phyloP scores from a whole-genome alignment of 2,888 invertebrate genomes.

The Trichogramma evanescens region DNA sequence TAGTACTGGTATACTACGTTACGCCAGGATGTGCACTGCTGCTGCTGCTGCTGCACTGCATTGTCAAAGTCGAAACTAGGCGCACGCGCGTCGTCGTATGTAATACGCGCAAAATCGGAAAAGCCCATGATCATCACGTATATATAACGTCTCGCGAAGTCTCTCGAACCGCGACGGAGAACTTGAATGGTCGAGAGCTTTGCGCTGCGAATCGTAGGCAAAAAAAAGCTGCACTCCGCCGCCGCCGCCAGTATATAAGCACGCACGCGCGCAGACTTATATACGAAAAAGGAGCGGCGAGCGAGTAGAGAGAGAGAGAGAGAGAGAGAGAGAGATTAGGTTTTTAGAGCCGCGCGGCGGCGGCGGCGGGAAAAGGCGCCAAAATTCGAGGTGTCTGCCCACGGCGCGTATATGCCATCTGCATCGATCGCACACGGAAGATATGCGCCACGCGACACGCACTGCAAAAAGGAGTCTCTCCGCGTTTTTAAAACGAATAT shows the following conservation, averaged over 20 bases:
- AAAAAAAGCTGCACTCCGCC: background rate
- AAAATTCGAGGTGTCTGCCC: too few species aligned
- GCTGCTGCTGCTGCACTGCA: background rate
- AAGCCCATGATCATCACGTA: background rate
- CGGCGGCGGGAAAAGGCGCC: background rate
- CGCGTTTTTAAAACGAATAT: too few species aligned
- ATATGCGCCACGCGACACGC: too few species aligned
- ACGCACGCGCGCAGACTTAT: background rate
- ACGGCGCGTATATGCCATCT: too few species aligned
- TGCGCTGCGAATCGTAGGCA: too few species aligned
- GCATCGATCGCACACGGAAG: too few species aligned
- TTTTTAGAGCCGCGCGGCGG: background rate
- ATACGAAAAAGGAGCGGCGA: background rate
- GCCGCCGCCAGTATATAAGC: background rate
- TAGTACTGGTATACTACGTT: background rate
- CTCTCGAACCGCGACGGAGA: constrained; percentile 3
- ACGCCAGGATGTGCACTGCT: background rate
- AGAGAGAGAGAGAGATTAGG: background rate
- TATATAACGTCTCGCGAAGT: constrained; percentile 5
- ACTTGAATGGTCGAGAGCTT: background rate
- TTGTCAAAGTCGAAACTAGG: background rate
- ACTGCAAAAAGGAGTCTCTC: too few species aligned
- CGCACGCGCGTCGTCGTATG: background rate
- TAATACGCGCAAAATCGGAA: constrained; percentile 3
- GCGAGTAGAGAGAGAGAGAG: background rate